Base-by-base conservation (phyloP, 2,888 invertebrate genomes). In the Hydropsyche betteni region DNA sequence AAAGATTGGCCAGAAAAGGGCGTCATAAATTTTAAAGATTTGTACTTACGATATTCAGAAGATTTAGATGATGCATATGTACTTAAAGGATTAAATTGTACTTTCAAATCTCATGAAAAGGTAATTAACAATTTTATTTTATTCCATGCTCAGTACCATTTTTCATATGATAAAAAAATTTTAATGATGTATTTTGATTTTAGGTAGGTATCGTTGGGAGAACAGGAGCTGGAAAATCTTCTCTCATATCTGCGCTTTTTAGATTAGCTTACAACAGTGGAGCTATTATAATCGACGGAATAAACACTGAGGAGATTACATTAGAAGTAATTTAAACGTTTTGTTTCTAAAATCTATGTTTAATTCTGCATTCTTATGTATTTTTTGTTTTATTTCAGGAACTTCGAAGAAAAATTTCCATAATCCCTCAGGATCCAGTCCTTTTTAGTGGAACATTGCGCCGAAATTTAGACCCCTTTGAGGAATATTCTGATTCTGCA, bases 401-500 rank as follows among this genome's bases (percentile, higher is more conserved):
- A 14, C 83, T 92, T 38, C 85, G 91, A 70, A 88, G 89, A 4
- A 90, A 89, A 82, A 88, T 91, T 74, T 90, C 91, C 69, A 91
- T 91, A 75, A 91, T 91, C 75, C 91, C 91, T 0, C 91, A 97
- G 88, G 96, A 96, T 82, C 96, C 96, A 0, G 91, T 96, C 2
- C 84, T 96, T 14, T 96, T 96, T 83, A 91, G 91, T 2, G 91
- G 82, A 84, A 92, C 91, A 12, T 86, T 93, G 76, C 85, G 93
- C 80, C 90, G 90, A 82, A 94, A 94, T 83, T 85, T 94, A 80
- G 94, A 94, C 85, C 94, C 94, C 0, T 94, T 93, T 82, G 86
- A 89, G 75, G 88, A 92, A 78, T 91, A 90, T 81, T 87, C 88
- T 38, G 94, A 94, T 81, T 88, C 89, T 12, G 86, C 89, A 7